phyloP scores from a whole-genome alignment of 35 echinoderm and acorn worm species.

The Ophioderma brevispina region DNA sequence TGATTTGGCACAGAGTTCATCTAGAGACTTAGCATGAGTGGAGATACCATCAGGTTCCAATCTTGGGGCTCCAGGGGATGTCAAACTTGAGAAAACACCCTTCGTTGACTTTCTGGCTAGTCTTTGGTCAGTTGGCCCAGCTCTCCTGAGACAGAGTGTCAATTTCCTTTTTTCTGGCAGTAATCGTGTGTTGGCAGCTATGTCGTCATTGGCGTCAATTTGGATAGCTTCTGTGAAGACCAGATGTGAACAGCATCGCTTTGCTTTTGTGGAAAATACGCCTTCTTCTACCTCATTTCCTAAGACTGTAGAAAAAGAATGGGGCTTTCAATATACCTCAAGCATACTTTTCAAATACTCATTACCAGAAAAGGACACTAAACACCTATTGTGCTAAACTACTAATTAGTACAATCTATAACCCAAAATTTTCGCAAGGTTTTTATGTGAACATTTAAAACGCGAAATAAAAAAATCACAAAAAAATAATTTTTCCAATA shows the following conservation, averaged over 20 bases:
- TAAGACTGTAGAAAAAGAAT: conserved; percentile 47
- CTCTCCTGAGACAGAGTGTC: conserved; percentile 87
- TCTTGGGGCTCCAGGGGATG: conserved; percentile 75
- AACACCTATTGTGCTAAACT: no score
- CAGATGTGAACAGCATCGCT: conserved; percentile 90
- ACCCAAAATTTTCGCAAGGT: no score
- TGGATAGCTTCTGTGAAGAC: conserved; percentile 72
- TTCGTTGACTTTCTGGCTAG: conserved; percentile 78
- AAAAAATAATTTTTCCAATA: no score
- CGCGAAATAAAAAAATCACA: no score
- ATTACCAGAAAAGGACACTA: no score
- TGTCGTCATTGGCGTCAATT: conserved; percentile 78
- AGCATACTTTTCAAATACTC: no score
- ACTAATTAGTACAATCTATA: no score
- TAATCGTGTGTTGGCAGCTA: conserved; percentile 72
- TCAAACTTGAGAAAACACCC: conserved; percentile 87
- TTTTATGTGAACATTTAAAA: no score
- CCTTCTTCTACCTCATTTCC: conserved; percentile 87
- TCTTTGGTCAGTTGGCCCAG: conserved; percentile 87
- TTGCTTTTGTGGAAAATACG: conserved; percentile 72
- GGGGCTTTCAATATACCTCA: no score
- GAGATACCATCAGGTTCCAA: conserved; percentile 83
- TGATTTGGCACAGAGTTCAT: conserved; percentile 64
- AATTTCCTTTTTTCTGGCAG: conserved; percentile 62
- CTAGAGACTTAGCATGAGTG: conserved; percentile 80